These are phyloP conservation scores for Ariopsis seemanni DNA, from an alignment of 2,113 vertebrate genomes.

Conservation along the genomic window DNA sequence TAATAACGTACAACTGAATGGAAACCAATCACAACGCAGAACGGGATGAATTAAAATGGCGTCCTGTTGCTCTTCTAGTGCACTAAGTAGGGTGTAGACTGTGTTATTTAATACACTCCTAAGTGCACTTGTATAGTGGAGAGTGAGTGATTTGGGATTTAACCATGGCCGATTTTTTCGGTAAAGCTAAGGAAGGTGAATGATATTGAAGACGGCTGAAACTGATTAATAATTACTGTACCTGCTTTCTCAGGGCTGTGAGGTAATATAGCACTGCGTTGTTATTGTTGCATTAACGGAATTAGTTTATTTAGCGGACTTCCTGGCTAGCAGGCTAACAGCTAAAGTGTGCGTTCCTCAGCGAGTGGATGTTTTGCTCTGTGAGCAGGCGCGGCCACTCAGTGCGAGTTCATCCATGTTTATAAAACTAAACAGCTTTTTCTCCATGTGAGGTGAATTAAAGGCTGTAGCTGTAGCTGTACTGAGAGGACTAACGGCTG, in stretches of 20 bases:
- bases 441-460: too few species aligned
- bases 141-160: not conserved
- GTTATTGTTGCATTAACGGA: not conserved
- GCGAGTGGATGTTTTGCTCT: too few species aligned
- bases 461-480: fast-evolving
- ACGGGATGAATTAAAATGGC: not conserved
- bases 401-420: not conserved
- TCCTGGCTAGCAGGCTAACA: not conserved
- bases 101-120: not conserved
- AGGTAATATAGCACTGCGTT: not conserved
- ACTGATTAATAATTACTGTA: not conserved
- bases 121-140: not conserved
- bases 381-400: not conserved
- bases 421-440: not conserved
- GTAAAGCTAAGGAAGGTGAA: not conserved
- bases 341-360: too few species aligned
- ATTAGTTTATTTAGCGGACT: not conserved
- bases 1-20: not conserved
- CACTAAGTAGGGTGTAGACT: not conserved
- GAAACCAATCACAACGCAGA: conserved; percentile 51
- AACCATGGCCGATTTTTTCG: not conserved
- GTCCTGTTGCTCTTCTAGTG: not conserved
- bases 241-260: not conserved
- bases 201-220: not conserved
- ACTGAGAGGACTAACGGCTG: not conserved